These are phyloP conservation scores for Ephestia elutella DNA, from an alignment of 1,140 invertebrate genomes.

Conservation along the genomic window DNA sequence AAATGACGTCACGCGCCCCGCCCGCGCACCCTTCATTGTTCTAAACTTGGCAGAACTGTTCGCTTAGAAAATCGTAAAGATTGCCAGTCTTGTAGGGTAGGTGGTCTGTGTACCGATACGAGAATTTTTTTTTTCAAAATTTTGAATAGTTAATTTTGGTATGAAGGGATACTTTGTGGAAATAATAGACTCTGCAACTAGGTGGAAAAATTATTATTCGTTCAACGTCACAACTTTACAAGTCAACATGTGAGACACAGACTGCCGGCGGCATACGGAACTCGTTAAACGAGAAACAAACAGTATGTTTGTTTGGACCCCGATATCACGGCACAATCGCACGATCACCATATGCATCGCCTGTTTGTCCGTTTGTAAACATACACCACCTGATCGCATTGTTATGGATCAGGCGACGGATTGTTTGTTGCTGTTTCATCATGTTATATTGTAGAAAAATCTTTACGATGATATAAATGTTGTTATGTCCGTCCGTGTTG, in stretches of 20 bases:
- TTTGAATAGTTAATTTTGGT: too few relatives aligned
- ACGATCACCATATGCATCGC: constrained; percentile 4
- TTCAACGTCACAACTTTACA: neutral
- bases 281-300: constrained; percentile 10
- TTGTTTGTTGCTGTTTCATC: neutral
- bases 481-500: neutral
- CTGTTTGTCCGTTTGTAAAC: constrained; percentile 9
- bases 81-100: too few relatives aligned
- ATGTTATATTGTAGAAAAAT: neutral
- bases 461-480: neutral
- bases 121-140: too few relatives aligned
- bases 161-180: too few relatives aligned
- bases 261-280: neutral
- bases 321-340: constrained; percentile 5
- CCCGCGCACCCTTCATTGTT: too few relatives aligned
- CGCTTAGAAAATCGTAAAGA: too few relatives aligned
- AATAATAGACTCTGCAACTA: too few relatives aligned
- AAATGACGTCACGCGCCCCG: too few relatives aligned
- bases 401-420: constrained; percentile 1
- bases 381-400: constrained; percentile 6
- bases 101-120: too few relatives aligned
- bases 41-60: too few relatives aligned
- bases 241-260: neutral
- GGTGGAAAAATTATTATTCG: too few relatives aligned
- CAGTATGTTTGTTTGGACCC: constrained; percentile 4